A percentile compares a stretch with the other conserved stretches of the same genome.
Conservation (phyloP, 1,140 invertebrate species). For the Bombus sibiricus region DNA sequence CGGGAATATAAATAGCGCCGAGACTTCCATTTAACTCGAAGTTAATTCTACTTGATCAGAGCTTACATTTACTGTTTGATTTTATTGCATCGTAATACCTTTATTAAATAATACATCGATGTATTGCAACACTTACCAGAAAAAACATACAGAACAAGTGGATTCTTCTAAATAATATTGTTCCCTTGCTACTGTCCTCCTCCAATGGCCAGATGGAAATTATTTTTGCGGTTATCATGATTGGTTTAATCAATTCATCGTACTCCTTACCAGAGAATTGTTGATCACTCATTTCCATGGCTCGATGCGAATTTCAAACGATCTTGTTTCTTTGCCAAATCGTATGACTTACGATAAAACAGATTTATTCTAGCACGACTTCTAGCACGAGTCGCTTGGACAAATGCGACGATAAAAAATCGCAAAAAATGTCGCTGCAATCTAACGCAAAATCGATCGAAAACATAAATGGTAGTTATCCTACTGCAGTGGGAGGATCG, state of each 20-base stretch:
- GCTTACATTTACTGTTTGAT: neutral
- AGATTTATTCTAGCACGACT: neutral
- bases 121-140: conserved; percentile 14
- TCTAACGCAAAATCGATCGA: neutral
- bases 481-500: neutral
- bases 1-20: neutral
- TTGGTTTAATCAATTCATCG: conserved; percentile 62
- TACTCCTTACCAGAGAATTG: conserved; percentile 47
- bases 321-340: too few species aligned
- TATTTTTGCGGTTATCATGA: conserved; percentile 43
- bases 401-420: neutral
- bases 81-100: neutral
- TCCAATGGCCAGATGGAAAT: conserved; percentile 67
- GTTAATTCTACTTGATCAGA: neutral
- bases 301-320: neutral
- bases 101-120: neutral
- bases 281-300: conserved; percentile 23
- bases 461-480: conserved; percentile 4
- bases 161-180: conserved; percentile 3
- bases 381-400: neutral
- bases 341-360: neutral
- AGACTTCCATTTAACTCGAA: neutral
- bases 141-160: conserved; percentile 46
- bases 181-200: neutral
- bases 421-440: neutral